Evolutionary conservation across 2,888 invertebrate genomes (phyloP).

Genomic region (Nymphalis polychloros): DNA sequence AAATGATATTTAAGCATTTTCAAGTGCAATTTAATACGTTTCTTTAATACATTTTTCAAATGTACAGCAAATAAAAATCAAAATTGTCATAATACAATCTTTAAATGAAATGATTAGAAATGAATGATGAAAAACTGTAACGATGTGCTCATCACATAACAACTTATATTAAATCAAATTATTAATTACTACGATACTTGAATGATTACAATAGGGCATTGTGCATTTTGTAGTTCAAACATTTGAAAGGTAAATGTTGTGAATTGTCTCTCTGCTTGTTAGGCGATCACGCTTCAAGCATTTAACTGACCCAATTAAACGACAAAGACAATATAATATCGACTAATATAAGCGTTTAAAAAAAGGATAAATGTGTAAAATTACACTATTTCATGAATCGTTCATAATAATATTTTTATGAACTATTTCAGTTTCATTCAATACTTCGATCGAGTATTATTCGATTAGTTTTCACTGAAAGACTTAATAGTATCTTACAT

Average conservation of each 20-base stretch:
- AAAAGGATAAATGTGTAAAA: too few relatives aligned
- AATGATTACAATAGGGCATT: constrained; percentile 34
- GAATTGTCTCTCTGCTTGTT: constrained; percentile 36
- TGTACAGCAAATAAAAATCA: too few relatives aligned
- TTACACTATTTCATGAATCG: too few relatives aligned
- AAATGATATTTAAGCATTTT: too few relatives aligned
- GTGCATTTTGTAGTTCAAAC: constrained; percentile 27
- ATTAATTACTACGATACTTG: constrained; percentile 26
- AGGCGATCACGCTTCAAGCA: constrained; percentile 36
- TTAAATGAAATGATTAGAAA: neutral
- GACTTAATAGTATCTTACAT: neutral
- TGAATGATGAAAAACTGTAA: neutral
- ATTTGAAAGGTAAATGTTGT: constrained; percentile 33
- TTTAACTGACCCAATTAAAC: constrained; percentile 35
- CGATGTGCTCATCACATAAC: neutral
- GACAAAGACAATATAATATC: neutral
- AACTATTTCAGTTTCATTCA: too few relatives aligned
- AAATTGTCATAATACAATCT: too few relatives aligned
- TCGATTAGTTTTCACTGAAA: neutral
- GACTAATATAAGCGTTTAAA: neutral
- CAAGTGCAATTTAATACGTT: too few relatives aligned
- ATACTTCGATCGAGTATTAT: too few relatives aligned
- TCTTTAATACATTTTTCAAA: too few relatives aligned
- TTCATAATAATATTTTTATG: too few relatives aligned
- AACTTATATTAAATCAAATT: constrained; percentile 10